Base-by-base conservation (phyloP, 2,113 vertebrate species). In the Planiliza haematocheilus region DNA sequence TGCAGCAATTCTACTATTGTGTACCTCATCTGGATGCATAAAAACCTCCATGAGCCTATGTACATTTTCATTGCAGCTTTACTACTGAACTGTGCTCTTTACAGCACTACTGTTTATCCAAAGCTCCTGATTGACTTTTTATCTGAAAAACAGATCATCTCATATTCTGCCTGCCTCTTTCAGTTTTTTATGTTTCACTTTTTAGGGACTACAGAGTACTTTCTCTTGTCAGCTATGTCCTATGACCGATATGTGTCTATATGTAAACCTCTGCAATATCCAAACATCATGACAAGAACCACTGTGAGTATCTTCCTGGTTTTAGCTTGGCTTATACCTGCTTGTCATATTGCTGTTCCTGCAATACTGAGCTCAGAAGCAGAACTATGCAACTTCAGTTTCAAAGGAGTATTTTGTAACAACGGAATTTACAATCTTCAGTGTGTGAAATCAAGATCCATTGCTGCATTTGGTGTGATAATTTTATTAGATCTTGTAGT, bases 401-500 rank as follows among this genome's bases (percentile, higher is more conserved):
- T 82, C 16, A 51, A 69, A 2, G 76, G 58, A 57, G 70, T 82
- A 6, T 65, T 70, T 52, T 85, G 78, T 38, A 79, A 74, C 0
- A 85, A 78, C 0, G 7, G 60, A 43, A 3, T 85, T 10, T 51
- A 52, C 1, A 14, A 8, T 7, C 42, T 84, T 45, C 17, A 68
- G 0, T 80, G 82, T 50, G 10, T 9, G 7, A 49, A 0, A 0
- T 48, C 79, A 14, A 17, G 4, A 8, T 6, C 18, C 10, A 14
- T 74, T 8, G 58, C 0, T 0, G 0, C 68, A 0, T 56, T 59
- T 50, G 80, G 69, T 0, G 1, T 63, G 0, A 1, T 81, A 3
- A 1, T 8, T 1, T 30, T 82, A 30, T 0, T 74, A 18, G 9
- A 52, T 63, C 7, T 50, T n/a, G 0, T 0, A 2, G 13, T 62